Evolutionary conservation across 2,113 vertebrate species (phyloP).

Genomic region (Turnix velox): DNA sequence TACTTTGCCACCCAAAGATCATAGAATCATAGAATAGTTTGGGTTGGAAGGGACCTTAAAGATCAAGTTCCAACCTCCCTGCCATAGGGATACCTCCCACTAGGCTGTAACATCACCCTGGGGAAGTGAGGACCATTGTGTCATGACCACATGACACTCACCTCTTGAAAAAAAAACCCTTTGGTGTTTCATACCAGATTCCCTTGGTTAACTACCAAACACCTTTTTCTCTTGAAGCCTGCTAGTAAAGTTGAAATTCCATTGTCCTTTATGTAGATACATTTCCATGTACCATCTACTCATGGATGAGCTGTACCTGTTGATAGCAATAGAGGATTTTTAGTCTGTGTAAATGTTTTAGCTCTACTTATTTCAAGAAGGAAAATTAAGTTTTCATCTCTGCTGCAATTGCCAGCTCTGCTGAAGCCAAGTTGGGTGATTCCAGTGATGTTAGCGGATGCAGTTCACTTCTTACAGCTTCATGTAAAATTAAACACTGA

Average conservation of each 20-base stretch:
- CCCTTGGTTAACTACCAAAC: background rate
- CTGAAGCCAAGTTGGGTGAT: background rate
- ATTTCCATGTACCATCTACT: background rate
- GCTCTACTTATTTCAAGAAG: background rate
- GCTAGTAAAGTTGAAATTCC: background rate
- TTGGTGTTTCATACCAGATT: background rate
- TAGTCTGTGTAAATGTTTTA: background rate
- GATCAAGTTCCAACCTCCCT: too few relatives aligned
- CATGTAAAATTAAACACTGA: background rate
- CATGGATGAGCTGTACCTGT: background rate
- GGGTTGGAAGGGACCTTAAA: too few relatives aligned
- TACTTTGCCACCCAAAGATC: too few relatives aligned
- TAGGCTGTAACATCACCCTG: too few relatives aligned
- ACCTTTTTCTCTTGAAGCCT: background rate
- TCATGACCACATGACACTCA: too few relatives aligned
- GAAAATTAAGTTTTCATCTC: background rate
- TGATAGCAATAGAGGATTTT: background rate
- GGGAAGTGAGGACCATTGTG: too few relatives aligned
- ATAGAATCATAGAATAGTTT: too few relatives aligned
- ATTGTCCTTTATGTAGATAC: background rate
- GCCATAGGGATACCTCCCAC: too few relatives aligned
- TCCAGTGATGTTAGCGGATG: background rate
- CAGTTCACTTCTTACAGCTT: background rate
- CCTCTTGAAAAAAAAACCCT: fast-evolving
- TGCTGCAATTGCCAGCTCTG: background rate